Percentiles rank a stretch among this genome's conserved stretches.
These are phyloP conservation scores for Hypotaenidia philippensis DNA, from an alignment of 2,797 vertebrate species.

Conservation along the genomic window DNA sequence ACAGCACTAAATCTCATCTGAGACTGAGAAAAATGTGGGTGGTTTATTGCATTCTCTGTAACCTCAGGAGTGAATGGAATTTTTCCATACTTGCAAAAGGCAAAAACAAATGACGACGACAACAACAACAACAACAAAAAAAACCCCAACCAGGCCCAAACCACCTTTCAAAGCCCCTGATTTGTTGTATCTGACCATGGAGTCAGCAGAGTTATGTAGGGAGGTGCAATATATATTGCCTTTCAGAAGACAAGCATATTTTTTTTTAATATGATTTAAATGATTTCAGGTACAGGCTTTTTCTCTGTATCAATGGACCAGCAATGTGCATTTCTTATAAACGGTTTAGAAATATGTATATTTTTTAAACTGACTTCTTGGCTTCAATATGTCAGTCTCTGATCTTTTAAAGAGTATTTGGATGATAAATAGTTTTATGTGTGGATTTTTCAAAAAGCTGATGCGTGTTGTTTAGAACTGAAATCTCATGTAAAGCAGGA, in stretches of 20 bases:
- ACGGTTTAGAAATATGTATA: not conserved
- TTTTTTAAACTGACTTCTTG: not conserved
- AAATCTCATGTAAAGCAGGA: not conserved
- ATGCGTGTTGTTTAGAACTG: not conserved
- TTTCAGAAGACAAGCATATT: not conserved
- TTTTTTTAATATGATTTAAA: not conserved
- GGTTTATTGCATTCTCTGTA: constrained; percentile 17
- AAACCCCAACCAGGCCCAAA: not conserved
- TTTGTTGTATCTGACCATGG: not conserved
- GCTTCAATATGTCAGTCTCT: not conserved
- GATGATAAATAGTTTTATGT: not conserved
- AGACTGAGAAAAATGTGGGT: not conserved
- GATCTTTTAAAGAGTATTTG: constrained; percentile 42
- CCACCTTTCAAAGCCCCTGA: not conserved
- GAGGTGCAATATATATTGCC: not conserved
- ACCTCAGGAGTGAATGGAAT: constrained; percentile 16
- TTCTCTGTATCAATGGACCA: not conserved
- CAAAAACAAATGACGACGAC: accelerated
- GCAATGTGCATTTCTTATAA: constrained; percentile 20
- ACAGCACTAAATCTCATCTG: not conserved
- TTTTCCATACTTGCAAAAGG: not conserved
- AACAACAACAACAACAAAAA: not conserved
- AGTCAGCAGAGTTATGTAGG: not conserved
- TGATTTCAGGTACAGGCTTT: constrained; percentile 41
- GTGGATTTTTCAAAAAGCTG: not conserved